These are phyloP conservation scores for Philypnodon macrostomus DNA, from an alignment of 2,797 vertebrate genomes.

Conservation along the genomic window DNA sequence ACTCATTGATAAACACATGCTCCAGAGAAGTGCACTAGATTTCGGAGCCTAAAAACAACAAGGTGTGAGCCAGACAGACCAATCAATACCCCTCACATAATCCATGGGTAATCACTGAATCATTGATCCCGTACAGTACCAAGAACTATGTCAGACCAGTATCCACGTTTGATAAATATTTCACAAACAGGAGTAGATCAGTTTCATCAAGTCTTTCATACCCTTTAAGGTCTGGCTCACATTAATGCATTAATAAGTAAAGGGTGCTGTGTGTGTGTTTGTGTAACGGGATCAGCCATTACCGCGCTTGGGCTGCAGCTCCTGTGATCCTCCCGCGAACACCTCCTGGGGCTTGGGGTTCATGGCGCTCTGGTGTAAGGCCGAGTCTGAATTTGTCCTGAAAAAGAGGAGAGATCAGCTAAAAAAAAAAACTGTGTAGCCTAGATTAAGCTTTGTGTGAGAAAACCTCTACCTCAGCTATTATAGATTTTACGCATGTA, in stretches of 20 bases:
- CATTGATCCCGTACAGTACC: slow-evolving; percentile 38
- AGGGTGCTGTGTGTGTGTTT: slow-evolving; percentile 31
- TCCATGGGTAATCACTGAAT: slow-evolving; percentile 45
- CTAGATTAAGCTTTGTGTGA: no score
- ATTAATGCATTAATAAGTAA: slow-evolving; percentile 54
- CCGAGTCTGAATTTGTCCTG: slow-evolving; percentile 98
- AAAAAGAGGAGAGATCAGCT: slow-evolving; percentile 47
- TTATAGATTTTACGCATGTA: no score
- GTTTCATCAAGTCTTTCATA: slow-evolving; percentile 25
- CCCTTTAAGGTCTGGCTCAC: slow-evolving; percentile 27
- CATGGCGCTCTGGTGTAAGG: slow-evolving; percentile 97
- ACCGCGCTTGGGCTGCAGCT: slow-evolving; percentile 95
- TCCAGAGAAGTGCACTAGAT: slow-evolving; percentile 42
- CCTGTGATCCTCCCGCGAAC: slow-evolving; percentile 88
- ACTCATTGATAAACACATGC: slow-evolving; percentile 53
- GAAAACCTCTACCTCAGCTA: no score
- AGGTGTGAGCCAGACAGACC: slow-evolving; percentile 56
- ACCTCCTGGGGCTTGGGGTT: slow-evolving; percentile 87
- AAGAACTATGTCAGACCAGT: slow-evolving; percentile 14
- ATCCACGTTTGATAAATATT: slow-evolving; percentile 50
- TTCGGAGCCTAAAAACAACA: slow-evolving; percentile 63
- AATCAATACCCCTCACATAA: slow-evolving; percentile 45
- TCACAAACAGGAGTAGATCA: slow-evolving; percentile 19
- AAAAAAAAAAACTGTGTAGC: slow-evolving; percentile 19
- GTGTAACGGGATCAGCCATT: slow-evolving; percentile 45